Percentiles rank a stretch among this genome's conserved stretches.
phyloP scores from a whole-genome alignment of 64 coral and sea anemone genomes.

The Actinia tenebrosa region DNA sequence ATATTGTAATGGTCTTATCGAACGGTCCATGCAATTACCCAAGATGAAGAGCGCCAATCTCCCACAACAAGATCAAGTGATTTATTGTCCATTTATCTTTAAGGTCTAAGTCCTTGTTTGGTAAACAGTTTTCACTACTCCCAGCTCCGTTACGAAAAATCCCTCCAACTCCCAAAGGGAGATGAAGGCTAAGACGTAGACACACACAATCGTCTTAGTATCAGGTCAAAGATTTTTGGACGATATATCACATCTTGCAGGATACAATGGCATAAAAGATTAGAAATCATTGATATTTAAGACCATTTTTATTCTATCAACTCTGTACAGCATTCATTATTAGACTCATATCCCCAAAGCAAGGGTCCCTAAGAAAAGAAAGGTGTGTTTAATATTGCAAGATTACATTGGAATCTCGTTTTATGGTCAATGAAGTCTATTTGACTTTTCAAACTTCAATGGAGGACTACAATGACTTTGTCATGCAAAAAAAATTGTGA shows the following conservation, averaged over 20 bases:
- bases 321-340: background rate
- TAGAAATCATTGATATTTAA: background rate
- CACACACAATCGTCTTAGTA: too few relatives aligned
- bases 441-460: too few relatives aligned
- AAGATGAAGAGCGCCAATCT: background rate
- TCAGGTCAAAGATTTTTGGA: background rate
- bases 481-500: too few relatives aligned
- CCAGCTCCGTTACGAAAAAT: background rate
- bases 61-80: background rate
- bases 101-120: too few relatives aligned
- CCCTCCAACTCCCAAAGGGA: background rate
- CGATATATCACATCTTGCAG: background rate
- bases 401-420: background rate
- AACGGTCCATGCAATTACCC: background rate
- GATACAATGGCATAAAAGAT: background rate
- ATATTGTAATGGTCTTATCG: background rate
- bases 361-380: background rate
- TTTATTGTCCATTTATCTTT: background rate
- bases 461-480: too few relatives aligned
- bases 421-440: too few relatives aligned
- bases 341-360: background rate
- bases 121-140: background rate
- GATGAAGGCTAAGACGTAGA: too few relatives aligned
- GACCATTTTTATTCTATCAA: background rate
- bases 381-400: background rate